These are phyloP conservation scores for Ophion costatus DNA, from an alignment of 2,888 invertebrate genomes.

Conservation along the genomic window DNA sequence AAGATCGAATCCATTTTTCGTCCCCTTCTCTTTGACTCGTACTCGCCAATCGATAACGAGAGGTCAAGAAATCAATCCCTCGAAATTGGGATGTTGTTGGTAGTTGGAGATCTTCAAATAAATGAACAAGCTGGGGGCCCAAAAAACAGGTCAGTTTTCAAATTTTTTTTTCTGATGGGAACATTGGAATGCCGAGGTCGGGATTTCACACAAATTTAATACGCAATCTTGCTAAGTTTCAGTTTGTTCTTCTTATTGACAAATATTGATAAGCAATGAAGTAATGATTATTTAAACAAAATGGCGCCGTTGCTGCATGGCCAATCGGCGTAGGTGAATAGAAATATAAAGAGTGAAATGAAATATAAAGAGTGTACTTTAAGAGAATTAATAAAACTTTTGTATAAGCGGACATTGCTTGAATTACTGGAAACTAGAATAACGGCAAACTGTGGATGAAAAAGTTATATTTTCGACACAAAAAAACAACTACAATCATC, in stretches of 20 bases:
- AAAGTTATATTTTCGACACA: background rate
- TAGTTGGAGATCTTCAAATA: background rate
- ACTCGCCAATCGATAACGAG: background rate
- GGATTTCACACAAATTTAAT: background rate
- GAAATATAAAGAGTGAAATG: too few relatives aligned
- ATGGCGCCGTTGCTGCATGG: too few relatives aligned
- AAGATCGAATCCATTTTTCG: conserved; percentile 1
- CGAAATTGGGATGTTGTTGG: background rate
- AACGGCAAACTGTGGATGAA: background rate
- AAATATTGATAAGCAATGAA: too few relatives aligned
- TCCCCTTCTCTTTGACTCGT: background rate
- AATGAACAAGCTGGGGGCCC: background rate
- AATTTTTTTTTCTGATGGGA: background rate
- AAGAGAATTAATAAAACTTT: too few relatives aligned
- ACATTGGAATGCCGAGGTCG: background rate
- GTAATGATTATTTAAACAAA: too few relatives aligned
- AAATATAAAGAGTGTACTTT: too few relatives aligned
- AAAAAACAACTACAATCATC: background rate
- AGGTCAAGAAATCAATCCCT: background rate
- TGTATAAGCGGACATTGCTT: too few relatives aligned
- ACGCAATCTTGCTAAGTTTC: background rate
- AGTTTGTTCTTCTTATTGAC: background rate
- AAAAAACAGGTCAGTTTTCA: background rate
- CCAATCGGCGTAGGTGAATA: too few relatives aligned
- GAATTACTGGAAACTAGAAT: background rate